Percentiles rank a stretch among this genome's conserved stretches.
These are phyloP conservation scores for Speoplatyrhinus poulsoni DNA, from an alignment of 2,113 vertebrate species.

Conservation along the genomic window DNA sequence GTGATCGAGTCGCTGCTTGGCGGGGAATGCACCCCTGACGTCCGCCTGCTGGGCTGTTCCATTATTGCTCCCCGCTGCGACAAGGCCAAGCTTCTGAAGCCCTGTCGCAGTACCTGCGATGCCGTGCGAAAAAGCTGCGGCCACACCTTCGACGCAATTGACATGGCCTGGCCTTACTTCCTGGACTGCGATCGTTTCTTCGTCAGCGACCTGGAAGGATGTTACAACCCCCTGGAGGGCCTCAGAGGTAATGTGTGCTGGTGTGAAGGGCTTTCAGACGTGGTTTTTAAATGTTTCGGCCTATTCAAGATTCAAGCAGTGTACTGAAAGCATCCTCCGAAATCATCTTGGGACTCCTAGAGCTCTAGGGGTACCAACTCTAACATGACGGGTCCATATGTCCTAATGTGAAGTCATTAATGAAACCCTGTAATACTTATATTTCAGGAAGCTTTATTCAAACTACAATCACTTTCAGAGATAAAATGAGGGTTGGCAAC, in stretches of 20 bases:
- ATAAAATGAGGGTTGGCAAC: no score
- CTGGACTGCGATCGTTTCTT: conserved; percentile 91
- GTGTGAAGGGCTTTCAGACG: no score
- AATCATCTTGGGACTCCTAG: no score
- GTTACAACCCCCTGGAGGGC: conserved; percentile 85
- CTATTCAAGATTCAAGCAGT: no score
- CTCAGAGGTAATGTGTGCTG: conserved; percentile 74
- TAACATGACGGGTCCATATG: no score
- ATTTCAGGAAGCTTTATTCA: no score
- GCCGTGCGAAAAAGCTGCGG: conserved; percentile 76
- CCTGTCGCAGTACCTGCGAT: conserved; percentile 84
- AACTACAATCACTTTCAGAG: no score
- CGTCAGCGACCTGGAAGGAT: conserved; percentile 81
- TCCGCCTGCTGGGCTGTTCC: conserved; percentile 88
- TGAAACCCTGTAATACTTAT: no score
- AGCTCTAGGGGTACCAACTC: no score
- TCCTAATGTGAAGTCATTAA: no score
- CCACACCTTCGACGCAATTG: conserved; percentile 83
- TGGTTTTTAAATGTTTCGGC: no score
- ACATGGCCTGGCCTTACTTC: conserved; percentile 98
- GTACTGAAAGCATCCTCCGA: no score
- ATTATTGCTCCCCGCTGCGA: conserved; percentile 86
- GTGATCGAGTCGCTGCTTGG: conserved; percentile 86
- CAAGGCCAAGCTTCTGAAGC: conserved; percentile 68
- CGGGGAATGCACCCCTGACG: conserved; percentile 86